These are phyloP conservation scores for Aldabrachelys gigantea DNA, from an alignment of 2,113 vertebrate genomes.

Conservation along the genomic window DNA sequence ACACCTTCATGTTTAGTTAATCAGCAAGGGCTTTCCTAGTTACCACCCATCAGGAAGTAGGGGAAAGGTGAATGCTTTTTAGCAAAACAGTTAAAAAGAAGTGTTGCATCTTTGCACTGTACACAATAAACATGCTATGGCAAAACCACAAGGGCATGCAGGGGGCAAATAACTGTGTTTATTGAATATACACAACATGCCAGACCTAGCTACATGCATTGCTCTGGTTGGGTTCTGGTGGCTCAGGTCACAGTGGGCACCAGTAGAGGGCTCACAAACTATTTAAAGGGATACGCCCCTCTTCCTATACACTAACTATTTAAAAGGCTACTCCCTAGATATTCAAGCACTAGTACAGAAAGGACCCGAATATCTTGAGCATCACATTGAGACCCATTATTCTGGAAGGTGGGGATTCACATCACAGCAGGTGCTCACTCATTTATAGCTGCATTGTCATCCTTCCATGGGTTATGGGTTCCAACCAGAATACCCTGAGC, in stretches of 20 bases:
- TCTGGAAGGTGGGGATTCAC: too few relatives aligned
- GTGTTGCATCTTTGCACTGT: not conserved
- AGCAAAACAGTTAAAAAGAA: not conserved
- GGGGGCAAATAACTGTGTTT: not conserved
- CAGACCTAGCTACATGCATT: not conserved
- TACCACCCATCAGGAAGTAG: not conserved
- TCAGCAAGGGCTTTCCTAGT: not conserved
- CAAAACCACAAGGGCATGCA: not conserved
- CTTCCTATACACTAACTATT: not conserved
- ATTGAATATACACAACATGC: not conserved
- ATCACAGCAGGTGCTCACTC: not conserved
- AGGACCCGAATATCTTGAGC: not conserved
- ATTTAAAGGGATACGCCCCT: not conserved
- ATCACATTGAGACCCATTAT: fast-evolving
- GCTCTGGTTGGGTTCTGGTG: fast-evolving
- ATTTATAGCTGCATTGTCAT: not conserved
- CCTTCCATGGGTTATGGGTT: fast-evolving
- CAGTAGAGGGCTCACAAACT: not conserved
- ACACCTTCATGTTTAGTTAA: not conserved
- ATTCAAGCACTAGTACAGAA: fast-evolving
- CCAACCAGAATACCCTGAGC: not conserved
- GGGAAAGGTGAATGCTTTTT: not conserved
- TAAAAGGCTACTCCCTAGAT: not conserved
- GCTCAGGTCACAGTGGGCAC: fast-evolving
- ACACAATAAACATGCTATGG: not conserved